phyloP scores from a whole-genome alignment of 1,140 invertebrate genomes.

The Pseudoatta argentina region DNA sequence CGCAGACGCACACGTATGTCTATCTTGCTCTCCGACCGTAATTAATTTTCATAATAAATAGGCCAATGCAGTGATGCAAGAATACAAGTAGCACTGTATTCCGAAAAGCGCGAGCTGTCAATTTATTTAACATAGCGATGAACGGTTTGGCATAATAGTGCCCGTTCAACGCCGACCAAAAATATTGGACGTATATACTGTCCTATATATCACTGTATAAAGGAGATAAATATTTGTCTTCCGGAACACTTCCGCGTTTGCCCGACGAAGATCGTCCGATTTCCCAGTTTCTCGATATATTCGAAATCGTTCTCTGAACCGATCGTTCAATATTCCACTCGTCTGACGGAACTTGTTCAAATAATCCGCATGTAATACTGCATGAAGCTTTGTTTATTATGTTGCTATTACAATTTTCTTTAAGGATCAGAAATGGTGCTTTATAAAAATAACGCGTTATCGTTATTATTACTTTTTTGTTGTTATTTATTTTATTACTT shows the following conservation, averaged over 20 bases:
- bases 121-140: not conserved
- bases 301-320: constrained; percentile 18
- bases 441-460: no score
- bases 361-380: not conserved
- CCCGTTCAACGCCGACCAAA: not conserved
- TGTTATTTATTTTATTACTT: no score
- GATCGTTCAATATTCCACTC: not conserved
- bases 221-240: constrained; percentile 65
- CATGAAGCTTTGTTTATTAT: not conserved
- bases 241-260: constrained; percentile 30
- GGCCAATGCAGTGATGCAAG: not conserved
- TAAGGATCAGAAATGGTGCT: no score
- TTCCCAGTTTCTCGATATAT: constrained; percentile 35
- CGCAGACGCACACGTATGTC: not conserved
- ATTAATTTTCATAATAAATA: constrained; percentile 58
- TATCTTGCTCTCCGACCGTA: not conserved
- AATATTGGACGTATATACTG: constrained; percentile 35
- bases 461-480: no score
- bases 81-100: not conserved
- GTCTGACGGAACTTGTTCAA: not conserved
- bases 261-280: constrained; percentile 45
- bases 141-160: not conserved
- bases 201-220: constrained; percentile 40
- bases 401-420: not conserved
- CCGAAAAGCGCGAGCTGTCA: not conserved